Conservation (phyloP, 2,888 invertebrate species). For the Chydorus sphaericus region DNA sequence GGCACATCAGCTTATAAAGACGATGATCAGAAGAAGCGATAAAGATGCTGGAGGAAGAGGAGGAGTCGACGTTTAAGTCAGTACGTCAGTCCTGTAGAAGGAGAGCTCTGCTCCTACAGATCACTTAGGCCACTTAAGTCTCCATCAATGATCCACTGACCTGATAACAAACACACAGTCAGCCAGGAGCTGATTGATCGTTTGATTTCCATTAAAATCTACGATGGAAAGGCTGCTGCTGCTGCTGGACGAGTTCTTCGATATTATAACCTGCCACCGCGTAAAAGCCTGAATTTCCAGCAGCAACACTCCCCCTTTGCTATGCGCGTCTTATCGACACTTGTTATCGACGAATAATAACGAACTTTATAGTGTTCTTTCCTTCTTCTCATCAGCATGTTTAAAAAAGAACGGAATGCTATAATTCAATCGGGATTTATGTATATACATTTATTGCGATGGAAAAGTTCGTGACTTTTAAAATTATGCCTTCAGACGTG, state of each 20-base stretch:
- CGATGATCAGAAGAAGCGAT: neutral
- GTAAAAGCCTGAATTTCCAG: neutral
- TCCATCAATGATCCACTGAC: neutral
- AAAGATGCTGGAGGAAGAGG: neutral
- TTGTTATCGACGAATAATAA: neutral
- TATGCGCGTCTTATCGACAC: neutral
- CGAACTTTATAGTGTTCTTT: too few relatives aligned
- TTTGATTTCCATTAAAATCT: constrained; percentile 6
- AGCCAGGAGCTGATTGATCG: constrained; percentile 1
- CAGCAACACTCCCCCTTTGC: too few relatives aligned
- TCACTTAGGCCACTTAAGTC: constrained; percentile 6
- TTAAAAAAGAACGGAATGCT: too few relatives aligned
- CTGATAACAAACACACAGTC: neutral
- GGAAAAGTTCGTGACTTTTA: too few relatives aligned
- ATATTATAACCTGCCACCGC: neutral
- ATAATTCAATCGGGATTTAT: too few relatives aligned
- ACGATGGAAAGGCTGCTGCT: neutral
- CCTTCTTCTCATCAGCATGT: too few relatives aligned
- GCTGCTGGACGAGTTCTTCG: neutral
- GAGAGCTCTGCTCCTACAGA: neutral
- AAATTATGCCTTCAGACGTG: too few relatives aligned
- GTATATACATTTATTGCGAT: too few relatives aligned
- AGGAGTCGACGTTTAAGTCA: neutral
- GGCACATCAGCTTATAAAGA: neutral
- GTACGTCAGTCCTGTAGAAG: neutral